Evolutionary conservation across 2,113 vertebrate genomes (phyloP), one percentile per base, ranked within the genome.

Genomic region (Limnothrissa miodon): DNA sequence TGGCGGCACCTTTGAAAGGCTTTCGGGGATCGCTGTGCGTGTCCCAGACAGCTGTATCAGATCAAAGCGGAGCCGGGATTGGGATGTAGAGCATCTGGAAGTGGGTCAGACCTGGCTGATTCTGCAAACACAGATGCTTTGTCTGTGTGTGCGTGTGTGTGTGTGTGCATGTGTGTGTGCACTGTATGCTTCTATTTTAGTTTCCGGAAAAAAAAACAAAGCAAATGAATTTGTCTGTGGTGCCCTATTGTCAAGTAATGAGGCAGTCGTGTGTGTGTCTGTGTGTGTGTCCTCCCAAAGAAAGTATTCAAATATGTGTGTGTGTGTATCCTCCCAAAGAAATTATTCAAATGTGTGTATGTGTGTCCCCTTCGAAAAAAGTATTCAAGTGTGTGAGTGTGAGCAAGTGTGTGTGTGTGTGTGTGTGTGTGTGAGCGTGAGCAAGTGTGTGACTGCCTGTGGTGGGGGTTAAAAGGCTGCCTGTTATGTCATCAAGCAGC

Each of bases 41-140:
- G 53, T 78, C 45, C 80, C 45, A 23, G 53, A 85, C 87, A 88
- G 84, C 78, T 88, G 87, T 87, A 84, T 80, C 85, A 81, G 82
- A 87, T 87, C 86, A 87, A 87, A 87, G 85, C 42, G 19, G 62
- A 80, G 8, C 78, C 79, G 83, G 53, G 85, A 66, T 39, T 70
- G 51, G 62, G 51, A 81, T 53, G 81, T 83, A 10, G n/a, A 70
- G 59, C 87, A 88, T 88, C 84, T 88, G 87, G 86, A 87, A 85
- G 39, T 87, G 79, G 82, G 80, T 84, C 85, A 84, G 66, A 36
- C 13, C 25, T 86, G 81, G 81, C 45, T 86, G 46, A 45, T 19
- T 21, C 81, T 83, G 5, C 19, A 80, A n/a, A 45, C 66, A 62
- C 59, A 66, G 9, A 66, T 66, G 59, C 59, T 66, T 25, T 66